These are phyloP conservation scores for Myotis davidii DNA, from an alignment of 2,113 vertebrate species.

Conservation along the genomic window DNA sequence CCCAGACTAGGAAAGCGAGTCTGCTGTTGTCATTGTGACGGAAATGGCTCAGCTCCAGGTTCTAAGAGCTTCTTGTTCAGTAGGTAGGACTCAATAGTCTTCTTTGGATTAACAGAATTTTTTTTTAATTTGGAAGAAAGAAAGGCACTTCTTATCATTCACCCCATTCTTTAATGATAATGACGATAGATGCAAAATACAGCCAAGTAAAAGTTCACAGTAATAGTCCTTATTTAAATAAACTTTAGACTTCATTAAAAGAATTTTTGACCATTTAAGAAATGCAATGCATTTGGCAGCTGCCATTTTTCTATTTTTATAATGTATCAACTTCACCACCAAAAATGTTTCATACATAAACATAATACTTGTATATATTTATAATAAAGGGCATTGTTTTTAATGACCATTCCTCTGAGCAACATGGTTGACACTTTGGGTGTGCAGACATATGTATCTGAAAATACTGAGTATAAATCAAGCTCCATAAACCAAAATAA, in stretches of 20 bases:
- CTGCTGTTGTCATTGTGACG: not conserved
- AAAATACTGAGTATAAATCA: conserved; percentile 19
- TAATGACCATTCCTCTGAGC: not conserved
- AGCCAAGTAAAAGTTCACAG: not conserved
- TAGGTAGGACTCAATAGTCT: not conserved
- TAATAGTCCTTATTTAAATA: not conserved
- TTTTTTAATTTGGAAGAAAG: not conserved
- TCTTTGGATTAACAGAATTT: not conserved
- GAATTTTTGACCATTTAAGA: not conserved
- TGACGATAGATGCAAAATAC: not conserved
- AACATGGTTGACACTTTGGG: not conserved
- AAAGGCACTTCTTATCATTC: not conserved
- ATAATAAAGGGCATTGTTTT: not conserved
- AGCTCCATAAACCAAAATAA: conserved; percentile 1
- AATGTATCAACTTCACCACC: not conserved
- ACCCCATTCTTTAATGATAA: not conserved
- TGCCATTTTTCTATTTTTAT: not conserved
- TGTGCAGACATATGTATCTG: not conserved
- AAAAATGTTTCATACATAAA: conserved; percentile 12
- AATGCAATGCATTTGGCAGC: not conserved
- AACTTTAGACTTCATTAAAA: not conserved
- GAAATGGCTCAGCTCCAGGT: not conserved
- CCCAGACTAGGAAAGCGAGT: not conserved
- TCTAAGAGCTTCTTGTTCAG: not conserved
- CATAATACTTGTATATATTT: not conserved